phyloP scores from a whole-genome alignment of 2,113 vertebrate genomes.

The Bagarius yarrelli region DNA sequence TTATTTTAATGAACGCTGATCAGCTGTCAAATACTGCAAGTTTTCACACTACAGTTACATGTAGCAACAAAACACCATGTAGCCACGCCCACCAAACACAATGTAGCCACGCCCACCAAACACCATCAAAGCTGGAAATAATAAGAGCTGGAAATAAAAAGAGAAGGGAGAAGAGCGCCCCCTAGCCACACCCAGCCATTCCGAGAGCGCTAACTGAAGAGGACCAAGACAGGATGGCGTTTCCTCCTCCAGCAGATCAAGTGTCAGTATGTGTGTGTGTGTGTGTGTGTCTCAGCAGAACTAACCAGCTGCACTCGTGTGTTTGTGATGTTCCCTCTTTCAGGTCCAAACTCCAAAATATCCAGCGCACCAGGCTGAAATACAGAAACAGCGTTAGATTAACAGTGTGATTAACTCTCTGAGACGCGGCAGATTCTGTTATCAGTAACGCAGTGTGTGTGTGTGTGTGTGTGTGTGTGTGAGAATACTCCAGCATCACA shows the following conservation, averaged over 20 bases:
- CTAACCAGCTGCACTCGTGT: constrained; percentile 75
- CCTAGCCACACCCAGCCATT: neutral
- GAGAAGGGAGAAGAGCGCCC: neutral
- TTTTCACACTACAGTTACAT: too few species aligned
- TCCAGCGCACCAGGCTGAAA: constrained; percentile 75
- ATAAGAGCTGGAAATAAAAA: neutral
- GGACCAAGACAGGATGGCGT: too few species aligned
- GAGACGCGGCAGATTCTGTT: too few species aligned
- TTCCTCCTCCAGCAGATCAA: neutral
- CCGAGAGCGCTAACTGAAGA: too few species aligned
- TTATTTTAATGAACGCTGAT: too few species aligned
- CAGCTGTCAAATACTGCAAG: too few species aligned
- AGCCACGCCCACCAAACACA: neutral
- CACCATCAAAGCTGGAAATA: neutral
- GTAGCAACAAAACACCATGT: neutral
- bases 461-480: too few species aligned
- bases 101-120: neutral
- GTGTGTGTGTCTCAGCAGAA: constrained; percentile 1
- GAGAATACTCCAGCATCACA: too few species aligned
- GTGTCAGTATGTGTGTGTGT: neutral
- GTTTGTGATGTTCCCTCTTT: constrained; percentile 68
- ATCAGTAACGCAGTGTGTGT: too few species aligned
- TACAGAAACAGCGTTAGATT: too few species aligned
- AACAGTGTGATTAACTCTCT: too few species aligned
- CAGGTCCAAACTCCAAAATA: constrained; percentile 79